A percentile compares a stretch with the other conserved stretches of the same genome.
Conservation (phyloP, 2,113 vertebrate genomes). For the Xenotilapia longispinis region DNA sequence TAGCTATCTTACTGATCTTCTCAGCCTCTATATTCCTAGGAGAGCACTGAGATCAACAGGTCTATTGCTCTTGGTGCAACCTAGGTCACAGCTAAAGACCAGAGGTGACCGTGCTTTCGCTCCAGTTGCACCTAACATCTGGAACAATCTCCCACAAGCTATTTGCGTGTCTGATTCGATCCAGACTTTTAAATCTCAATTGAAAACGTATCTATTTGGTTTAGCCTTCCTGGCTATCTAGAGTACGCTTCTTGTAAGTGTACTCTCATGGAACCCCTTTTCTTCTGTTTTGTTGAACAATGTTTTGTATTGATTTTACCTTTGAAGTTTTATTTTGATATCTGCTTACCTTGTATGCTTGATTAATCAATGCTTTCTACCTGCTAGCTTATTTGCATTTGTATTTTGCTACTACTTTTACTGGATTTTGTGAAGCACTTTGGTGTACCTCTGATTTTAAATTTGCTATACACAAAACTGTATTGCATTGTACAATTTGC, state of each 20-base stretch:
- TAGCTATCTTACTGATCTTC: background rate
- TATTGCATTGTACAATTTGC: background rate
- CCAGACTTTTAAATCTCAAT: background rate
- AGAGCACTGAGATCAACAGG: background rate
- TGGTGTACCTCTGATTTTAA: background rate
- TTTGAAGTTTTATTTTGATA: background rate
- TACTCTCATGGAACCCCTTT: background rate
- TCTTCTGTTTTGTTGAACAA: background rate
- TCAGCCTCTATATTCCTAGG: background rate
- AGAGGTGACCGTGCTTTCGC: background rate
- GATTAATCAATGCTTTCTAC: background rate
- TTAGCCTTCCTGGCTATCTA: background rate
- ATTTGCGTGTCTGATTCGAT: background rate
- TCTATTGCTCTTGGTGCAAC: background rate
- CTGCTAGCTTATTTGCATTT: background rate
- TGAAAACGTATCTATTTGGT: background rate
- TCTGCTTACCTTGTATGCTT: background rate
- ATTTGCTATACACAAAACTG: background rate
- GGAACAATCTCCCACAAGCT: background rate
- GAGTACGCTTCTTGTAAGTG: background rate
- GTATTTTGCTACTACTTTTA: background rate
- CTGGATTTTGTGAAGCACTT: background rate
- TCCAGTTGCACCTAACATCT: background rate
- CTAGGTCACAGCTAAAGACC: background rate
- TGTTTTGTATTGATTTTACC: background rate